Evolutionary conservation across 2,888 invertebrate species (phyloP).

Genomic region (Pyrrhosoma nymphula): DNA sequence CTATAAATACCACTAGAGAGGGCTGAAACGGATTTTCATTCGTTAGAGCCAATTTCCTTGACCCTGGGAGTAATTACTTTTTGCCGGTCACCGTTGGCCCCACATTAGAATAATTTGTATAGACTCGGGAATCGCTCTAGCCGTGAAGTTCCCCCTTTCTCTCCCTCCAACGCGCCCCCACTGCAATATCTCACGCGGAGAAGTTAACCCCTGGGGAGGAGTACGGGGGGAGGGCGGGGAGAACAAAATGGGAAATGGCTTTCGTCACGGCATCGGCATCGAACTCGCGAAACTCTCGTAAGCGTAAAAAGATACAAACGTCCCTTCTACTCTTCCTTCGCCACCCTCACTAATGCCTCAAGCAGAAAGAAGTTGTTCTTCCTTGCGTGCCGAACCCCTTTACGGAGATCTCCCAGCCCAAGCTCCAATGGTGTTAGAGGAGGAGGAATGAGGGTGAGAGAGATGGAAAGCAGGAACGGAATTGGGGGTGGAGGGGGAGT

Average conservation of each 20-base stretch:
- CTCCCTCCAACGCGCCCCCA: neutral
- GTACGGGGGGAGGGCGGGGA: no score
- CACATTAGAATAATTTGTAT: constrained; percentile 1
- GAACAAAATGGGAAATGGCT: neutral
- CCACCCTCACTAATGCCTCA: neutral
- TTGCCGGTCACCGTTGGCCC: neutral
- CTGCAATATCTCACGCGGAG: neutral
- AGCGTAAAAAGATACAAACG: constrained; percentile 6
- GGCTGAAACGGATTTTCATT: neutral
- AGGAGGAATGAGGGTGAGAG: neutral
- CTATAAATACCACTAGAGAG: neutral
- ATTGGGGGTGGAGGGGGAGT: neutral
- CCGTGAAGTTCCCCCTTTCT: neutral
- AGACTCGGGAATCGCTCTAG: neutral
- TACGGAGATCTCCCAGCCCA: neutral
- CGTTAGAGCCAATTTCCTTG: neutral
- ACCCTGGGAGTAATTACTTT: neutral
- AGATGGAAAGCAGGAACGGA: neutral
- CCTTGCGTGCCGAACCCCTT: neutral
- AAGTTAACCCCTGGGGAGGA: neutral
- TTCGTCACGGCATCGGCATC: constrained; percentile 27
- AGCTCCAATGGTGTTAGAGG: neutral
- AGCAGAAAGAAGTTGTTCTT: constrained; percentile 35
- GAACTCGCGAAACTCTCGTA: neutral
- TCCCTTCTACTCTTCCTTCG: neutral